Conservation (phyloP, 2,797 vertebrate genomes). For the Sternotherus odoratus region DNA sequence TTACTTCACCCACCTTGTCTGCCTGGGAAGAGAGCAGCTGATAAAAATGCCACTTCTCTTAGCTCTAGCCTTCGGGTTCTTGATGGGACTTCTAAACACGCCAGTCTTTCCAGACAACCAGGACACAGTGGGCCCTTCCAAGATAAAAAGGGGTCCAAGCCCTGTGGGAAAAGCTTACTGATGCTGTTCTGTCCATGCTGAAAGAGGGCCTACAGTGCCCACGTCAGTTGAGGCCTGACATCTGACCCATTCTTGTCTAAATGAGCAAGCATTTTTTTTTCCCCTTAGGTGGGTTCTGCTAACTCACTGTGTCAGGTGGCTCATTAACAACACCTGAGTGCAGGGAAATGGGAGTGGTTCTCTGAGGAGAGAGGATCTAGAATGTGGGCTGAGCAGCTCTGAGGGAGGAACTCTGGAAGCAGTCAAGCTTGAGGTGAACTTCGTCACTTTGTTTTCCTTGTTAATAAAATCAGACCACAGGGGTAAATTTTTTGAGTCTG, state of each 20-base stretch:
- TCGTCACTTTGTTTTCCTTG: accelerated
- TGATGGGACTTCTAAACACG: too few relatives aligned
- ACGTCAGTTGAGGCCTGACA: neutral
- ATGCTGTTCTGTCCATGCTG: neutral
- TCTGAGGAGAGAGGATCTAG: neutral
- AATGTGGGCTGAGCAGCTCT: neutral
- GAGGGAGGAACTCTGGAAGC: neutral
- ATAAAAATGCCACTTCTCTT: neutral
- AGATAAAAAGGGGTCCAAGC: neutral
- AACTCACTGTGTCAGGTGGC: conserved; percentile 22
- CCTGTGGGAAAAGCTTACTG: neutral
- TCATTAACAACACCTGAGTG: neutral
- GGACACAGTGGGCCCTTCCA: accelerated
- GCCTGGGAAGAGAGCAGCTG: neutral
- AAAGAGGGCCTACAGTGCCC: neutral
- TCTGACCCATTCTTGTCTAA: neutral
- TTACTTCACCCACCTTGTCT: neutral
- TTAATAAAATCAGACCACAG: neutral
- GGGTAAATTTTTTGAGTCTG: neutral
- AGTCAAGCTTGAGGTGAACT: neutral
- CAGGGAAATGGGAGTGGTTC: neutral
- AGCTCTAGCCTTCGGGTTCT: neutral
- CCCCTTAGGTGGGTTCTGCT: neutral
- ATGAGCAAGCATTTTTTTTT: neutral
- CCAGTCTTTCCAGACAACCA: neutral